Percentiles rank a stretch among this genome's conserved stretches.
Evolutionary conservation across 2,113 vertebrate genomes (phyloP).

Genomic region (Bubalus kerabau): DNA sequence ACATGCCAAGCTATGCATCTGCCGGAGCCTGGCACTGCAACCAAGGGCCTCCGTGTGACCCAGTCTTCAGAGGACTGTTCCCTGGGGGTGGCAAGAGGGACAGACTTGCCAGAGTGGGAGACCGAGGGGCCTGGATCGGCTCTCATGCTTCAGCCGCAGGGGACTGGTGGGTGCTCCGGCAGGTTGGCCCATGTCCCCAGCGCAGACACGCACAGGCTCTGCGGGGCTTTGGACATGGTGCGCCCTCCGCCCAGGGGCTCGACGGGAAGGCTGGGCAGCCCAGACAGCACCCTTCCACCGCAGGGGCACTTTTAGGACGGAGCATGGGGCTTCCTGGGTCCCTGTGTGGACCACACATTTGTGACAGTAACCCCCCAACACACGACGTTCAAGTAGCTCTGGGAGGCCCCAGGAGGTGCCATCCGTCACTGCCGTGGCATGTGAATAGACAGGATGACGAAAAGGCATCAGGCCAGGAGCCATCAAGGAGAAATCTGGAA

Average conservation of each 20-base stretch:
- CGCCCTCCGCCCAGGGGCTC: background rate
- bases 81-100: background rate
- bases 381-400: background rate
- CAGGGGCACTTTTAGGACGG: background rate
- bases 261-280: background rate
- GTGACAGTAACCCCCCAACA: background rate
- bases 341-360: background rate
- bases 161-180: background rate
- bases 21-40: background rate
- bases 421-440: background rate
- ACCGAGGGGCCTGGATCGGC: background rate
- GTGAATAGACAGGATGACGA: background rate
- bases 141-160: background rate
- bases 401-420: background rate
- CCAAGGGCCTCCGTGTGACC: background rate
- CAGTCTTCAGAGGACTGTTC: background rate
- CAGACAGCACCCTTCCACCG: background rate
- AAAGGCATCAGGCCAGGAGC: background rate
- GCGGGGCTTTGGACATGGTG: background rate
- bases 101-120: fast-evolving
- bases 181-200: fast-evolving
- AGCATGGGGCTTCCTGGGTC: background rate
- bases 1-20: background rate
- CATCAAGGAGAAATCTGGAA: background rate
- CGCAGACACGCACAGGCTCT: background rate